Evolutionary conservation across 2,888 invertebrate genomes (phyloP).

Genomic region (Ametastegia equiseti): DNA sequence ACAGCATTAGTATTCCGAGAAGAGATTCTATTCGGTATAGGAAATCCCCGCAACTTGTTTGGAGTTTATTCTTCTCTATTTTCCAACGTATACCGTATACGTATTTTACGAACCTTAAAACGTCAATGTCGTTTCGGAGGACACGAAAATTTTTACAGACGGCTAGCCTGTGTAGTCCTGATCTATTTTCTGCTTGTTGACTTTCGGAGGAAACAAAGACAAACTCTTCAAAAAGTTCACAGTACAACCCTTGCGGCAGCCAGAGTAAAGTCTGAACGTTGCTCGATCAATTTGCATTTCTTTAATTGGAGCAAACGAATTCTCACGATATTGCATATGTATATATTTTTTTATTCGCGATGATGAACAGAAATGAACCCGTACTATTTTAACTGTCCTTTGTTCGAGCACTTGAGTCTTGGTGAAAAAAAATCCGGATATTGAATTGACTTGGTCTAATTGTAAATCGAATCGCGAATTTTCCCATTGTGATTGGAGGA

Average conservation of each 20-base stretch:
- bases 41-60: slow-evolving; percentile 4
- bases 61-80: slow-evolving; percentile 21
- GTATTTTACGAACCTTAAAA: not conserved
- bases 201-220: slow-evolving; percentile 6
- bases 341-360: not conserved
- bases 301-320: not conserved
- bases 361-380: not conserved
- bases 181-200: not conserved
- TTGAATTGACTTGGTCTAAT: not conserved
- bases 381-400: not conserved
- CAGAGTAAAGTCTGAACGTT: slow-evolving; percentile 18
- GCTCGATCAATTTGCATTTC: not conserved
- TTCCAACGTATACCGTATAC: not conserved
- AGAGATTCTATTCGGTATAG: slow-evolving; percentile 33
- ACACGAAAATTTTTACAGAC: not conserved
- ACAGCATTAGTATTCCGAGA: slow-evolving; percentile 15
- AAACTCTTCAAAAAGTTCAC: not conserved
- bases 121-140: not conserved
- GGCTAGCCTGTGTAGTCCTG: not conserved
- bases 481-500: too few species aligned
- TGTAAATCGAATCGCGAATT: not conserved
- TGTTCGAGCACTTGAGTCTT: not conserved
- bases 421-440: not conserved
- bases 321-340: not conserved
- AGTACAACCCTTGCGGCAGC: not conserved